Evolutionary conservation across 2,888 invertebrate species (phyloP).

Genomic region (Zygothrica quintamaculata): DNA sequence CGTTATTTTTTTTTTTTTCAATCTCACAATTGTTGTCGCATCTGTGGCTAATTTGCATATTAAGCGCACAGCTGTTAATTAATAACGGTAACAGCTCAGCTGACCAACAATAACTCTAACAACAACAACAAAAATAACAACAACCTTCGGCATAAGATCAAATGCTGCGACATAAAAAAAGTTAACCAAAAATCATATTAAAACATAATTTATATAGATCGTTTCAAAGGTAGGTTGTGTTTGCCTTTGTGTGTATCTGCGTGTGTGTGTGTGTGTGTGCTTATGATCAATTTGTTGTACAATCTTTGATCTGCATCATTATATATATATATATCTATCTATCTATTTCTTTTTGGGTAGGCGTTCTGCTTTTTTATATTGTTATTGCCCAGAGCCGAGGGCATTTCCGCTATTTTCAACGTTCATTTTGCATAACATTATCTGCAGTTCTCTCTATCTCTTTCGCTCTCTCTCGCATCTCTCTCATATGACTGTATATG

Average conservation of each 20-base stretch:
- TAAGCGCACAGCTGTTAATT: conserved; percentile 78
- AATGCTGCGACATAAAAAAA: conserved; percentile 41
- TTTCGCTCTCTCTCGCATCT: conserved; percentile 8
- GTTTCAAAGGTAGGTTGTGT: conserved; percentile 28
- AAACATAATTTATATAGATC: too few relatives aligned
- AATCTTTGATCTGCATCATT: conserved; percentile 18
- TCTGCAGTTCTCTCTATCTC: neutral
- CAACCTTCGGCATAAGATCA: conserved; percentile 63
- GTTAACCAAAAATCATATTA: conserved; percentile 25
- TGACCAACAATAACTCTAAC: conserved; percentile 34
- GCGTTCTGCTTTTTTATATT: conserved; percentile 40
- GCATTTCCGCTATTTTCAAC: conserved; percentile 56
- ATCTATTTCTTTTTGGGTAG: conserved; percentile 29
- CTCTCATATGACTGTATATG: neutral
- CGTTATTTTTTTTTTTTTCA: neutral
- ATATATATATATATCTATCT: too few relatives aligned
- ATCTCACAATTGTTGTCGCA: conserved; percentile 51
- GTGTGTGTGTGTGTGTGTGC: conserved; percentile 9
- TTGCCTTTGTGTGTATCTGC: conserved; percentile 12
- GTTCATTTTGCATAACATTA: conserved; percentile 28
- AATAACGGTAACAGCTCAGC: conserved; percentile 76
- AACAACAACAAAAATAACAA: conserved; percentile 18
- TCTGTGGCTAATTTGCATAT: conserved; percentile 74
- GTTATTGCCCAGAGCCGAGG: conserved; percentile 33
- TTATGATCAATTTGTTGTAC: conserved; percentile 43